Base-by-base conservation (phyloP, 1,140 invertebrate species). In the Megathymus violae region DNA sequence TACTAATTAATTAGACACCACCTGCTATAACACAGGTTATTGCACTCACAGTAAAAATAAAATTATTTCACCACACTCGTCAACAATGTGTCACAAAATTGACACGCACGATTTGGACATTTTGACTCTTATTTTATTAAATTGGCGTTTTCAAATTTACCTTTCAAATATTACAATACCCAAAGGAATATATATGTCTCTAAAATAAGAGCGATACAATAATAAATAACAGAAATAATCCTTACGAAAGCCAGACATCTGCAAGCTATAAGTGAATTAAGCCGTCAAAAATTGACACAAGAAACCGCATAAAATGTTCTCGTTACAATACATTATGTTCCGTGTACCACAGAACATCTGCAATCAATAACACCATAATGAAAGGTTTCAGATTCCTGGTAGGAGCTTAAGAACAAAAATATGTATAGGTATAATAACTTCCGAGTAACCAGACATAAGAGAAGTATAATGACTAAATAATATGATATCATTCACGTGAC, bases 1-100 rank as follows among this genome's bases (percentile, higher is more conserved):
- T 69, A 68, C 65, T 81, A 84, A 87, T 89, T 85, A 89, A 86
- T 85, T 88, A 85, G 72, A 77, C 74, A 74, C 69, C 78, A 85
- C 82, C 84, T 85, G 80, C 76, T 69, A 62, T 59, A 67, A 43
- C 69, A 78, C 70, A 66, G 70, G 68, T 62, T 59, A 71, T 64
- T 63, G 62, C 64, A 46, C 62, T 71, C 70, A 52, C 59, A 59
- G 61, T 67, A 25, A 58, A 73, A 67, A 58, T 61, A 69, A 76
- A 74, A 71, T 68, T 74, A 56, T 69, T 62, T 36, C 44, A 56
- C 52, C 51, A 27, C 56, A 71, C 65, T 61, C 52, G 54, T 63
- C 62, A 62, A 64, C 62, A 38, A 62, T 50, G 51, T 62, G 51
- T 36, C 52, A 70, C 41, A 38, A 47, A 60, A 60, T 60, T 59